Conservation (phyloP, 2,797 vertebrate genomes). For the Peromyscus eremicus region DNA sequence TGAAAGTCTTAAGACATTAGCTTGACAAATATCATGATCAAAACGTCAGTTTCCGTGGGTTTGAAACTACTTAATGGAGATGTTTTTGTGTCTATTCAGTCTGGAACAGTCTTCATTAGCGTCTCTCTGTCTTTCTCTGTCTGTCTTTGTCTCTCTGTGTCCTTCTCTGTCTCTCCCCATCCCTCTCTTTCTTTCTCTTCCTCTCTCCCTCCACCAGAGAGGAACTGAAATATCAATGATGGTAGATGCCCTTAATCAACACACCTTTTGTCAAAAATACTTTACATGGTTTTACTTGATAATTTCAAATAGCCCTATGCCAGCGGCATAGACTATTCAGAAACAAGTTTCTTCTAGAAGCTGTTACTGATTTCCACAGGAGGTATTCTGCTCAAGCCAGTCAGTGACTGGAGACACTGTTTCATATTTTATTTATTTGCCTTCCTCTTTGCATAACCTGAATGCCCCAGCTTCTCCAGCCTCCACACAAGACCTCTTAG, state of each 20-base stretch:
- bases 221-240: slow-evolving; percentile 35
- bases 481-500: not conserved
- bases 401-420: not conserved
- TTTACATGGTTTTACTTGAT: not conserved
- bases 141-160: not conserved
- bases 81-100: slow-evolving; percentile 45
- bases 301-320: slow-evolving; percentile 53
- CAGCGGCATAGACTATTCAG: slow-evolving; percentile 29
- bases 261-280: slow-evolving; percentile 21
- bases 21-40: slow-evolving; percentile 74
- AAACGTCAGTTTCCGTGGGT: slow-evolving; percentile 42
- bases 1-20: slow-evolving; percentile 72
- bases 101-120: not conserved
- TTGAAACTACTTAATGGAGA: slow-evolving; percentile 62
- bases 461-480: not conserved
- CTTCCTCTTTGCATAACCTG: not conserved
- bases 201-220: not conserved
- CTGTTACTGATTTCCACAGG: not conserved
- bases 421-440: slow-evolving; percentile 27
- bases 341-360: slow-evolving; percentile 52
- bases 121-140: not conserved
- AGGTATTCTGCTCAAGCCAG: not conserved
- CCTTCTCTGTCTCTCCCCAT: not conserved
- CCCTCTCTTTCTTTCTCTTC: not conserved
- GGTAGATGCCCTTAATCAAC: slow-evolving; percentile 26